Percentiles rank a stretch among this genome's conserved stretches.
These are phyloP conservation scores for Megamerina dolium DNA, from an alignment of 2,888 invertebrate genomes.

Conservation along the genomic window DNA sequence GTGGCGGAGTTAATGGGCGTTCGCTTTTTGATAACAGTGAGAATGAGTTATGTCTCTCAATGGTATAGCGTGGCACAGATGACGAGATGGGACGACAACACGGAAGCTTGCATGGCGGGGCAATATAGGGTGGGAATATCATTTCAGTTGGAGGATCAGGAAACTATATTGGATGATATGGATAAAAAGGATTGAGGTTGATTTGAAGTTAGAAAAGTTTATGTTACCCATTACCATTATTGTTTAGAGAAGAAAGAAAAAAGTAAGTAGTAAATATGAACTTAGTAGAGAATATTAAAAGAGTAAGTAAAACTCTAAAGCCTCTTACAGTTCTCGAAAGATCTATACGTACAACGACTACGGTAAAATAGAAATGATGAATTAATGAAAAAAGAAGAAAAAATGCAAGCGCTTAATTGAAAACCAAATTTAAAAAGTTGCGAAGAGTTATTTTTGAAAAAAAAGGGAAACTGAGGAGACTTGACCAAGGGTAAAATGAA, in stretches of 20 bases:
- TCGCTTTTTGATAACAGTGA: slow-evolving; percentile 25
- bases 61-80: slow-evolving; percentile 41
- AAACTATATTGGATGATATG: slow-evolving; percentile 30
- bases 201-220: slow-evolving; percentile 14
- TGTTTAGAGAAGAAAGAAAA: slow-evolving; percentile 4
- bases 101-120: slow-evolving; percentile 45
- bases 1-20: slow-evolving; percentile 37
- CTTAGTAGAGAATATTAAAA: no score
- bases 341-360: no score
- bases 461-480: no score
- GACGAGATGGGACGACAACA: slow-evolving; percentile 45
- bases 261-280: no score
- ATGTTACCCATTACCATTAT: slow-evolving; percentile 11
- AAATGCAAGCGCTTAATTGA: no score
- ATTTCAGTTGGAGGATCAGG: slow-evolving; percentile 48
- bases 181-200: slow-evolving; percentile 13
- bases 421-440: no score
- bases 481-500: no score
- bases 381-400: no score
- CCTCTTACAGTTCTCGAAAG: no score
- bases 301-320: no score
- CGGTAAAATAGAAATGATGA: no score
- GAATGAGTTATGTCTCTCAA: slow-evolving; percentile 31
- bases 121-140: slow-evolving; percentile 48
- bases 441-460: no score